These are phyloP conservation scores for Habropoda laboriosa DNA, from an alignment of 1,140 invertebrate genomes.

Conservation along the genomic window DNA sequence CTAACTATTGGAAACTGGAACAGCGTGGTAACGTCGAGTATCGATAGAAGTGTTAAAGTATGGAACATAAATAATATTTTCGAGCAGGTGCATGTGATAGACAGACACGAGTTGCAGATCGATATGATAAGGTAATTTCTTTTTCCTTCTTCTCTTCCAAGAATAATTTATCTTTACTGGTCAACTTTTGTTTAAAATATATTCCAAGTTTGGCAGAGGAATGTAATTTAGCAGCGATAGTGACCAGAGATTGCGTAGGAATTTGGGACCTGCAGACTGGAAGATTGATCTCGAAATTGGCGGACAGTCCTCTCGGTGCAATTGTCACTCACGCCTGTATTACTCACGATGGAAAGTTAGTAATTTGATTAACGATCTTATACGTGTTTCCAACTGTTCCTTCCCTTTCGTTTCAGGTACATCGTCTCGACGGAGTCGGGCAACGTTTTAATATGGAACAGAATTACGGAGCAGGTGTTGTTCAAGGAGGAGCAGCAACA, in stretches of 20 bases:
- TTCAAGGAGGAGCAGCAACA: slow-evolving; percentile 93
- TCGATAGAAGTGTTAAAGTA: slow-evolving; percentile 98
- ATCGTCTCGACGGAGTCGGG: slow-evolving; percentile 96
- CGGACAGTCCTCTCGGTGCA: slow-evolving; percentile 95
- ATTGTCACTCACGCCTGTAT: slow-evolving; percentile 97
- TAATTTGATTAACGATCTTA: slow-evolving; percentile 7
- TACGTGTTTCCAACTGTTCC: background rate
- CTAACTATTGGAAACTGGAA: slow-evolving; percentile 95
- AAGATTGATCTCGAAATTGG: slow-evolving; percentile 91
- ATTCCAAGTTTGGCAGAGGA: slow-evolving; percentile 86
- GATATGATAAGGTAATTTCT: slow-evolving; percentile 90
- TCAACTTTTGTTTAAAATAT: background rate
- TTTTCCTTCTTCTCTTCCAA: too few relatives aligned
- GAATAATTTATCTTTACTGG: background rate
- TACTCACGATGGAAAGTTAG: slow-evolving; percentile 90
- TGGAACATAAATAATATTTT: slow-evolving; percentile 99
- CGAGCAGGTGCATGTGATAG: slow-evolving; percentile 97
- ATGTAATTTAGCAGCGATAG: slow-evolving; percentile 90
- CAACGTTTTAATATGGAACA: slow-evolving; percentile 95
- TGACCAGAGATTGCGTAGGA: slow-evolving; percentile 95
- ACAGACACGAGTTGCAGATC: slow-evolving; percentile 97
- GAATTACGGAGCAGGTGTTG: slow-evolving; percentile 90
- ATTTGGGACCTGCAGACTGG: slow-evolving; percentile 97
- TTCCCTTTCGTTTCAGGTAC: slow-evolving; percentile 78
- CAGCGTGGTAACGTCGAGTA: slow-evolving; percentile 97